Evolutionary conservation across 2,888 invertebrate species (phyloP).

Genomic region (Ernsta delagoae): DNA sequence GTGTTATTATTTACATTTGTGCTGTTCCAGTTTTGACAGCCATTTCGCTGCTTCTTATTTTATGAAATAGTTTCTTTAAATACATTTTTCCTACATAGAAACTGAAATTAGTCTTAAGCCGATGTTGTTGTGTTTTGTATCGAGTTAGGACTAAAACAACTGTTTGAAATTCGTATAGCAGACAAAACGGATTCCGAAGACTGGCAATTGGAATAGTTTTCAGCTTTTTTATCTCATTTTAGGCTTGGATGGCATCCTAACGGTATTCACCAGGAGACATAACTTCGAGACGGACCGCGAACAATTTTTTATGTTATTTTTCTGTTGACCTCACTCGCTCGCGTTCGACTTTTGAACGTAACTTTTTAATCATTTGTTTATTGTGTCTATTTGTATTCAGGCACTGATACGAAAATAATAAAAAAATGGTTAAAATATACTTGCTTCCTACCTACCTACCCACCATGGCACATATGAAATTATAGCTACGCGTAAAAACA

Average conservation of each 20-base stretch:
- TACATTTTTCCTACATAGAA: neutral
- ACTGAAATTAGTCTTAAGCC: neutral
- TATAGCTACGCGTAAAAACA: no score
- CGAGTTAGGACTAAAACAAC: slow-evolving; percentile 44
- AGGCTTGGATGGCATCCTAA: slow-evolving; percentile 78
- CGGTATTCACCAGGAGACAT: slow-evolving; percentile 79
- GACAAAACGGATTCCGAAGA: slow-evolving; percentile 81
- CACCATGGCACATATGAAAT: no score
- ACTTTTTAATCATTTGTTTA: slow-evolving; percentile 42
- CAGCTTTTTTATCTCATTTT: slow-evolving; percentile 70
- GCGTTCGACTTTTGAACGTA: slow-evolving; percentile 65
- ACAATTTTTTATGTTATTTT: slow-evolving; percentile 74
- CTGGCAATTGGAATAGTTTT: slow-evolving; percentile 85
- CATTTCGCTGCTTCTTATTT: neutral
- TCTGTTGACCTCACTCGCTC: slow-evolving; percentile 68
- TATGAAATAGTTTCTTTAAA: neutral
- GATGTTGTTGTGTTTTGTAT: slow-evolving; percentile 17
- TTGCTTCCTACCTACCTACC: neutral
- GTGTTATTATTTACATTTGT: neutral
- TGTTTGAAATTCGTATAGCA: slow-evolving; percentile 62
- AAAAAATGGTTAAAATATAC: neutral
- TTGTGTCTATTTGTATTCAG: slow-evolving; percentile 18
- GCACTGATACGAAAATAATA: neutral
- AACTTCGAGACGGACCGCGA: slow-evolving; percentile 73
- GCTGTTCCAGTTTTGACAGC: slow-evolving; percentile 10